Conservation (phyloP, 2,113 vertebrate genomes). For the Heloderma charlesbogerti region DNA sequence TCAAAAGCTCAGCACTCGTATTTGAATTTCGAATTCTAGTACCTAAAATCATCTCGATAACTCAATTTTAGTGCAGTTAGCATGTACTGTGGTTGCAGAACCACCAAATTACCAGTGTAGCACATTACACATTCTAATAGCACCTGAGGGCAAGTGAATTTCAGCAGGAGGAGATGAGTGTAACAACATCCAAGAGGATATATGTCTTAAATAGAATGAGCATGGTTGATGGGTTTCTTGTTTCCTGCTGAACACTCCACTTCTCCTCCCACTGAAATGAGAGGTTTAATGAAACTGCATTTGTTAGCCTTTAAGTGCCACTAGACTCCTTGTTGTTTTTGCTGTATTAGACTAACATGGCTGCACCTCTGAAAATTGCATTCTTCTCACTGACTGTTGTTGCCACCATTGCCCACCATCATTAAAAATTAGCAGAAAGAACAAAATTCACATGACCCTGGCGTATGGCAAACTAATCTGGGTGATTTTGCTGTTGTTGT, state of each 20-base stretch:
- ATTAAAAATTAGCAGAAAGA: no score
- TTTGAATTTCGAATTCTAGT: constrained; percentile 23
- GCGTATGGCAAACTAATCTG: no score
- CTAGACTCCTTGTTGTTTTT: background rate
- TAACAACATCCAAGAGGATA: background rate
- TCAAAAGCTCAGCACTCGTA: constrained; percentile 26
- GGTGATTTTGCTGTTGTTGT: no score
- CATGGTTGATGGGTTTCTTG: background rate
- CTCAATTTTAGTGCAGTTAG: constrained; percentile 28
- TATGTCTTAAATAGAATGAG: background rate
- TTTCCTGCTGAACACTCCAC: background rate
- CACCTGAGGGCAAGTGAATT: background rate
- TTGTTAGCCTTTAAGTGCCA: background rate
- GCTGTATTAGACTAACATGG: background rate
- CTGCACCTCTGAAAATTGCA: background rate
- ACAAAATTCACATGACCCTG: no score
- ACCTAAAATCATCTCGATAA: constrained; percentile 49
- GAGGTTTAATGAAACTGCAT: background rate
- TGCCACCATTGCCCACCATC: background rate
- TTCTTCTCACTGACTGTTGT: background rate
- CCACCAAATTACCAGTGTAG: background rate
- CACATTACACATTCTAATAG: constrained; percentile 3
- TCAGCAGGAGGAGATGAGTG: background rate
- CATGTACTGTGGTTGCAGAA: background rate
- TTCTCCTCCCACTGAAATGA: background rate